phyloP scores from a whole-genome alignment of 2,888 invertebrate genomes.

The Drosophila helvetica region DNA sequence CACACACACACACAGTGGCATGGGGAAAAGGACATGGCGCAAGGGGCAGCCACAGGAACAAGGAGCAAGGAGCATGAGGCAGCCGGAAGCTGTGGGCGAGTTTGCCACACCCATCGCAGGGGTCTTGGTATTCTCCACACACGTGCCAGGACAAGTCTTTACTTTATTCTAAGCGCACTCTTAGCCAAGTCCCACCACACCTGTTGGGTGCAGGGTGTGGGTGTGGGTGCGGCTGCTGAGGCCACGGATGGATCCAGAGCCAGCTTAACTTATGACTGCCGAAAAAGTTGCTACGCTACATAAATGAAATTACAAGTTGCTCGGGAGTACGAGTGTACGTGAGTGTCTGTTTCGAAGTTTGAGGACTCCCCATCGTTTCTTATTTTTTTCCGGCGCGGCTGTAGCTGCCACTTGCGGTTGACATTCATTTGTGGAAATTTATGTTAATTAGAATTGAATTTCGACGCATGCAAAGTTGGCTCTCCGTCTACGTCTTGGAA shows the following conservation, averaged over 20 bases:
- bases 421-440: slow-evolving; percentile 79
- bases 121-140: slow-evolving; percentile 27
- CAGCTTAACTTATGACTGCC: slow-evolving; percentile 69
- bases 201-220: slow-evolving; percentile 45
- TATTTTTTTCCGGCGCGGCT: slow-evolving; percentile 13
- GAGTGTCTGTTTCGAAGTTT: slow-evolving; percentile 9
- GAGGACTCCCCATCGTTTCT: neutral
- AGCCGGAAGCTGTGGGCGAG: slow-evolving; percentile 42
- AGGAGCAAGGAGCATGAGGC: neutral
- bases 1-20: neutral
- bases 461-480: slow-evolving; percentile 71
- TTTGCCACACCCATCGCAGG: slow-evolving; percentile 34
- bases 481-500: slow-evolving; percentile 35
- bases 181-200: slow-evolving; percentile 45
- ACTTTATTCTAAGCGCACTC: slow-evolving; percentile 58
- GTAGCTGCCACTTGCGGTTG: slow-evolving; percentile 65
- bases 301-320: slow-evolving; percentile 71
- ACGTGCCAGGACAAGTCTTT: slow-evolving; percentile 37
- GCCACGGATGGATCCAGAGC: slow-evolving; percentile 24
- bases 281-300: slow-evolving; percentile 72
- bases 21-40: neutral
- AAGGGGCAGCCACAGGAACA: neutral
- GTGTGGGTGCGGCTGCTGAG: neutral
- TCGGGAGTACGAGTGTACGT: slow-evolving; percentile 11
- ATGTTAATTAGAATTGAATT: slow-evolving; percentile 80